These are phyloP conservation scores for Vulpes ferrilata DNA, from an alignment of 2,113 vertebrate genomes.

Conservation along the genomic window DNA sequence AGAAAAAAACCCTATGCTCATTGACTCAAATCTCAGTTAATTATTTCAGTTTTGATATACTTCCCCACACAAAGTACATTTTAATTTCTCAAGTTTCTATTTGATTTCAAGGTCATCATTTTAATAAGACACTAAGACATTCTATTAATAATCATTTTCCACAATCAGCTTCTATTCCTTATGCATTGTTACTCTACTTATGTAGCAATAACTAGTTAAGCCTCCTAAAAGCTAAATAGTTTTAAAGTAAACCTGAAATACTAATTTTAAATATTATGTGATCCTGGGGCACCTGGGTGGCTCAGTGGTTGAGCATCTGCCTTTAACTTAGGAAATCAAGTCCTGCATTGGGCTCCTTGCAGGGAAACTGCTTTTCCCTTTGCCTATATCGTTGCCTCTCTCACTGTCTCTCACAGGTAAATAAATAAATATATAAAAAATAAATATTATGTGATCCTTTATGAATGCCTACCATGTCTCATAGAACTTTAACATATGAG, in stretches of 20 bases:
- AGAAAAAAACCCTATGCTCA: neutral
- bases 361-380: no score
- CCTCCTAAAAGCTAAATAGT: neutral
- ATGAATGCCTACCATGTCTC: neutral
- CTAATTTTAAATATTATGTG: neutral
- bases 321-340: no score
- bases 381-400: no score
- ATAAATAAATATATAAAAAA: no score
- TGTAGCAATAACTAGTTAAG: neutral
- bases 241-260: neutral
- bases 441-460: neutral
- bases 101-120: neutral
- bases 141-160: neutral
- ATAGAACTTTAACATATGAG: neutral
- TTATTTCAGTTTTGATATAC: conserved; percentile 28
- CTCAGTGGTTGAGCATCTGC: no score
- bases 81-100: neutral
- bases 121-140: neutral
- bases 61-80: neutral
- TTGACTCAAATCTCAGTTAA: neutral
- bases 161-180: neutral
- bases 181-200: neutral
- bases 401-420: no score
- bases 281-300: neutral
- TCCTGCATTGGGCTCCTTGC: no score